Evolutionary conservation across 2,888 invertebrate genomes (phyloP).

Genomic region (Adela reaumurella): DNA sequence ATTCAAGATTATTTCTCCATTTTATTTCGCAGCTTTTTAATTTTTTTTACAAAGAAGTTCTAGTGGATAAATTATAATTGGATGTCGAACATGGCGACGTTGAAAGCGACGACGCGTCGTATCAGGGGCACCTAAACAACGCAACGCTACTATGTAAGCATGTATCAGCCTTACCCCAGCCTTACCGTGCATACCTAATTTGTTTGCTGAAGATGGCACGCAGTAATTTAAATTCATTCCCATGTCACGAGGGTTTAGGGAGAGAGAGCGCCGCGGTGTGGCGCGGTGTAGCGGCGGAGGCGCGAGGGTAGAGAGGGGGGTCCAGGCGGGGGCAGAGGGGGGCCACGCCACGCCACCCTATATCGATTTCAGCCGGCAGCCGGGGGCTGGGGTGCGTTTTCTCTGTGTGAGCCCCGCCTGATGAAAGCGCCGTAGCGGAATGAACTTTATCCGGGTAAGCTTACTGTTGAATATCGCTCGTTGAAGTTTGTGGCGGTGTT

Average conservation of each 20-base stretch:
- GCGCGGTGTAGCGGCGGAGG: neutral
- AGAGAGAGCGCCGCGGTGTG: neutral
- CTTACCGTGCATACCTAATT: constrained; percentile 50
- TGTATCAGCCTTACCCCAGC: neutral
- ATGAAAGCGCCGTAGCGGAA: no score
- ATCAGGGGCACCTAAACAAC: no score
- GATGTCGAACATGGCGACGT: no score
- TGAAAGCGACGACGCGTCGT: no score
- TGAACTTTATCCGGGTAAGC: neutral
- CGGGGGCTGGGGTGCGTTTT: neutral
- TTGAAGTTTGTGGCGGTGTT: constrained; percentile 17
- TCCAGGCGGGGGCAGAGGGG: constrained; percentile 25
- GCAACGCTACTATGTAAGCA: neutral
- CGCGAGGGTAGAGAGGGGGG: no score
- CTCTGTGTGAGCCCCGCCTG: neutral
- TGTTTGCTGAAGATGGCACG: constrained; percentile 55
- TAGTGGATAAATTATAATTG: no score
- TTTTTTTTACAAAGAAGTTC: no score
- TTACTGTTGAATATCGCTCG: neutral
- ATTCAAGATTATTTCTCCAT: no score
- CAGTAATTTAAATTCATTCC: constrained; percentile 56
- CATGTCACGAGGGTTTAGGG: constrained; percentile 14
- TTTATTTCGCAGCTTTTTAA: no score
- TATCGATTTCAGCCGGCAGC: constrained; percentile 27
- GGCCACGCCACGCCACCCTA: constrained; percentile 28